Base-by-base conservation (phyloP, 1,140 invertebrate species). In the Aphidius gifuensis region DNA sequence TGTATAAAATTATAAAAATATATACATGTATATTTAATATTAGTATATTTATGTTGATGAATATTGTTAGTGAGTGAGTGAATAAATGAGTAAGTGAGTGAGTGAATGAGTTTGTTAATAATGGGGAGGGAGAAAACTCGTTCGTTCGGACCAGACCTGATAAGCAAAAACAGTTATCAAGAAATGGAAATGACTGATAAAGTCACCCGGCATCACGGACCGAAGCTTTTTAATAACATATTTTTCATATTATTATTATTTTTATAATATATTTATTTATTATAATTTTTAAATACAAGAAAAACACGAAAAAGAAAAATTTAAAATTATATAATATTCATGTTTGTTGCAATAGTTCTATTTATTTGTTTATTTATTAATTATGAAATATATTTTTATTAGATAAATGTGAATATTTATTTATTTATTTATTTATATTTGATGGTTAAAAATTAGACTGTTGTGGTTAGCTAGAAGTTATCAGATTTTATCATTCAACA, bases 171-270 rank as follows among this genome's bases (percentile, higher is more conserved):
- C 74, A 75, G 78, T 80, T 80, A 81, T 81, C 78, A 77, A 80
- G 77, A 80, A 80, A 80, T 81, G 78, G 77, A 80, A 81, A 81
- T 80, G 75, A 78, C 75, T 80, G 79, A 81, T 80, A 81, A 80
- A 76, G 48, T 48, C 49, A 7, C 62, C 65, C 58, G 59, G 60
- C 61, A 66, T 64, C 46, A 64, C 58, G 58, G 51, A 66, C 61
- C 49, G 58, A 49, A 47, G 58, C 65, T 67, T 66, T 68, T 66
- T 66, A 58, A 63, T 69, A 67, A 69, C 65, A 64, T 62, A 71
- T 71, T 69, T 32, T 32, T 32, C 62, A 67, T 64, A 16, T 38
- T 46, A 23, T 16, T 55, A 40, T 51, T 58, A 40, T 11, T 58
- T 48, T 58, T 46, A 38, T 39, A 32, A 23, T 54, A n/a, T 6